These are phyloP conservation scores for Haliaeetus leucogaster DNA, from an alignment of 2,113 vertebrate species.

Conservation along the genomic window DNA sequence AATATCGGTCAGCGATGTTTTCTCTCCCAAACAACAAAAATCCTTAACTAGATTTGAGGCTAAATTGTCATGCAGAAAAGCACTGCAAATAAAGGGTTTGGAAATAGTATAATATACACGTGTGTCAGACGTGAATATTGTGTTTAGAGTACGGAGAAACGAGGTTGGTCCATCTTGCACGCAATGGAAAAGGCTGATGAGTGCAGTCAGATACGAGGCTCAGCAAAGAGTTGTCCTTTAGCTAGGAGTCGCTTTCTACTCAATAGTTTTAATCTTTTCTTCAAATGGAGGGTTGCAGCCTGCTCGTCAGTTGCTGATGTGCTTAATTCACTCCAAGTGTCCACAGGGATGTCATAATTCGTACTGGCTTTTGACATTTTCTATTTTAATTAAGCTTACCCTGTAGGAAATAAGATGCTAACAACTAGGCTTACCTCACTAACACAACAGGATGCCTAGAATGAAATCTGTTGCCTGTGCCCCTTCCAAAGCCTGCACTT, in stretches of 20 bases:
- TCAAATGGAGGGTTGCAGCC: not conserved
- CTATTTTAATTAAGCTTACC: constrained; percentile 35
- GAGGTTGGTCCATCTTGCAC: not conserved
- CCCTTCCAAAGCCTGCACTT: not conserved
- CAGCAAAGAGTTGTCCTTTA: not conserved
- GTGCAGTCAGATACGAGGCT: not conserved
- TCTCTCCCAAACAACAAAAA: not conserved
- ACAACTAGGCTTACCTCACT: not conserved
- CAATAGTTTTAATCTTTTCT: not conserved
- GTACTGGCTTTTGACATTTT: constrained; percentile 14
- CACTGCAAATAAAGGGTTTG: not conserved
- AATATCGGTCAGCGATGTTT: not conserved
- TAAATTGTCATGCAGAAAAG: not conserved
- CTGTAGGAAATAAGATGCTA: not conserved
- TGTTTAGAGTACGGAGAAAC: rapidly evolving
- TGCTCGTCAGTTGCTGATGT: not conserved
- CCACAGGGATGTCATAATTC: not conserved
- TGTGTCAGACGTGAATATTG: not conserved
- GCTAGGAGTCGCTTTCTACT: not conserved
- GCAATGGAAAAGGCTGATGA: not conserved
- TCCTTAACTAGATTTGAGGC: not conserved
- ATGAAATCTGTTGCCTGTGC: not conserved
- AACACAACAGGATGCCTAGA: not conserved
- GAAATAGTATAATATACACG: rapidly evolving
- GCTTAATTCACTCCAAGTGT: not conserved